phyloP scores from a whole-genome alignment of 2,888 invertebrate genomes.

The Heliconius charithonia region DNA sequence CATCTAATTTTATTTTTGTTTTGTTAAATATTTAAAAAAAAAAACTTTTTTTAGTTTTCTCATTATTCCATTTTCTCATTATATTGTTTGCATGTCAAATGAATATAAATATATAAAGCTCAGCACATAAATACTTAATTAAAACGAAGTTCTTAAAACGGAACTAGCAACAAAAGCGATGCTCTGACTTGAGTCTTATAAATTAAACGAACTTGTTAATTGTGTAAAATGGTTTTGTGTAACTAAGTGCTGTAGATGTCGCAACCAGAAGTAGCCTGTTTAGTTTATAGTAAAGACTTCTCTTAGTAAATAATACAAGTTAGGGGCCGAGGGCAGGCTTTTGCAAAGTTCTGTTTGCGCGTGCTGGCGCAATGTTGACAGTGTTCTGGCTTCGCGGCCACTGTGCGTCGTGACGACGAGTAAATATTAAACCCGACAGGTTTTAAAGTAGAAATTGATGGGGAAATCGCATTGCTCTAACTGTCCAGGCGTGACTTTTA shows the following conservation, averaged over 20 bases:
- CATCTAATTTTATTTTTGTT: no score
- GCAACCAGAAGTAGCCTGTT: constrained; percentile 62
- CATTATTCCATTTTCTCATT: neutral
- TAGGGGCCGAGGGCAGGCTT: constrained; percentile 61
- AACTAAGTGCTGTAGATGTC: constrained; percentile 51
- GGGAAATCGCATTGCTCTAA: constrained; percentile 56
- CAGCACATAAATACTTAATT: constrained; percentile 25
- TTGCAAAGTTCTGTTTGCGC: constrained; percentile 66
- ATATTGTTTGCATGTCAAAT: neutral
- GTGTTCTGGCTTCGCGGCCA: constrained; percentile 40
- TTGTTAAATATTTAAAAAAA: no score
- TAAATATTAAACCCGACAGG: constrained; percentile 58
- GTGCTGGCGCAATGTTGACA: constrained; percentile 57
- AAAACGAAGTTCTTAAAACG: constrained; percentile 23
- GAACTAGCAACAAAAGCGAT: constrained; percentile 31
- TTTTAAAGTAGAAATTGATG: constrained; percentile 67
- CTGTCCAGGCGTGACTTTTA: constrained; percentile 32
- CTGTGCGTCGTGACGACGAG: constrained; percentile 48
- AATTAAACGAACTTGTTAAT: constrained; percentile 42
- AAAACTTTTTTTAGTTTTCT: no score
- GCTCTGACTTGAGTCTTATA: constrained; percentile 49
- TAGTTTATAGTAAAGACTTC: constrained; percentile 62
- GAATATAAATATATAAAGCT: constrained; percentile 25
- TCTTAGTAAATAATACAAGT: constrained; percentile 68
- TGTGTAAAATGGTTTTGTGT: constrained; percentile 46